Evolutionary conservation across 2,113 vertebrate genomes (phyloP), one percentile per base, ranked within the genome.

Genomic region (Vidua macroura): DNA sequence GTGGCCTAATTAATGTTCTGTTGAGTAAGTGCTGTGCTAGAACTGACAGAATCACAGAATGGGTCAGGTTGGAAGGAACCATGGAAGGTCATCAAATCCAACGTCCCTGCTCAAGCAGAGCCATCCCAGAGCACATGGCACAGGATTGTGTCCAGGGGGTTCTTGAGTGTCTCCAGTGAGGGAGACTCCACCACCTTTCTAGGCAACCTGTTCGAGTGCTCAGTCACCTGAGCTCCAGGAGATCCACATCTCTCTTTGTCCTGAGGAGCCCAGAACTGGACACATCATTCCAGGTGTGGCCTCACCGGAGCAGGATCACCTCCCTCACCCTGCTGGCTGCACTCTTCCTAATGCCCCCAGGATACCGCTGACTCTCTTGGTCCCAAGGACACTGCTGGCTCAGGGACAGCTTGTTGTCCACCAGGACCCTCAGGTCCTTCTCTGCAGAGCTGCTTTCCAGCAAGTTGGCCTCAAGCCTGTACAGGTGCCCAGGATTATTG

Each of bases 291-390:
- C 52, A 59, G 37, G 4, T 24, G 19, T 20, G 15, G 10, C 22
- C 37, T 74, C 23, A 52, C 4, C 44, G 44, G 27, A 23, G 13
- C 20, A 83, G 69, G 24, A 62, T 76, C 28, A 68, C 4, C 30
- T 60, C 16, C 14, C 14, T 12, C 0, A 0, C 19, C 30, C 17
- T 68, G n/a, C 46, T 68, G 30, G 16, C n/a, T n/a, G 5, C 5
- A 6, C 13, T 60, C 30, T 59, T 39, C 33, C 46, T n/a, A 25
- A 75, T 15, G 20, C 4, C 7, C 39, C 44, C 46, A 60, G 16
- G 19, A 75, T 4, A 52, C 7, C 37, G 14, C 0, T n/a, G 10
- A 3, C 44, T 10, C 20, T 44, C 15, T 5, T 33, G 23, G 44
- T 19, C 60, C 51, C 37, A 33, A 20, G 44, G 33, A 44, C 19